These are phyloP conservation scores for Caenorhabditis sp. DNA, from an alignment of 2,888 invertebrate genomes.

Conservation along the genomic window DNA sequence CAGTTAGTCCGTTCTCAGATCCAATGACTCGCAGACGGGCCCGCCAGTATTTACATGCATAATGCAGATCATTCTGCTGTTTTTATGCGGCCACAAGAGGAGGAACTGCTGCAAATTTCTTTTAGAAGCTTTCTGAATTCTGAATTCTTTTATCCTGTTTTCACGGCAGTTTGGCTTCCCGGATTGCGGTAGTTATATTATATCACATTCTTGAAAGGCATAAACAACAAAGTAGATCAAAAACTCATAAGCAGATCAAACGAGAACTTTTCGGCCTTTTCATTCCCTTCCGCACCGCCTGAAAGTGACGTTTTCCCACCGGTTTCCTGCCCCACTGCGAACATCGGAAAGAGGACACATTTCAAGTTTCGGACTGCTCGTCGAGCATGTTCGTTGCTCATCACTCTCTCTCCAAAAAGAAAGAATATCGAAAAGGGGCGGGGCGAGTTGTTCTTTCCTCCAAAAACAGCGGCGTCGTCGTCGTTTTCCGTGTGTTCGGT, in stretches of 20 bases:
- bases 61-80: conserved; percentile 9
- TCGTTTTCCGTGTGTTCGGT: conserved; percentile 4
- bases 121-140: no score
- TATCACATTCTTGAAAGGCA: no score
- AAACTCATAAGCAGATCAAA: no score
- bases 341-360: no score
- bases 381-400: conserved; percentile 27
- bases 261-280: no score
- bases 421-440: conserved; percentile 21
- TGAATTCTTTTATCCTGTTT: neutral
- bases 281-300: no score
- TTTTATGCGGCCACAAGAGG: neutral
- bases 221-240: no score
- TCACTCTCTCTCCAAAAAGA: conserved; percentile 16
- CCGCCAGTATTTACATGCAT: neutral
- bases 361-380: no score
- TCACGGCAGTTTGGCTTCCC: neutral
- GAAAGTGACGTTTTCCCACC: no score
- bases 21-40: neutral
- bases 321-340: no score
- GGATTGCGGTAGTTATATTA: no score
- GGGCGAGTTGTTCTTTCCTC: conserved; percentile 2
- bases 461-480: conserved; percentile 14
- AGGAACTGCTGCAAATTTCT: neutral
- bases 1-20: no score